Evolutionary conservation across 2,113 vertebrate species (phyloP), one percentile per base, ranked within the genome.

Genomic region (Pteruthius melanotis): DNA sequence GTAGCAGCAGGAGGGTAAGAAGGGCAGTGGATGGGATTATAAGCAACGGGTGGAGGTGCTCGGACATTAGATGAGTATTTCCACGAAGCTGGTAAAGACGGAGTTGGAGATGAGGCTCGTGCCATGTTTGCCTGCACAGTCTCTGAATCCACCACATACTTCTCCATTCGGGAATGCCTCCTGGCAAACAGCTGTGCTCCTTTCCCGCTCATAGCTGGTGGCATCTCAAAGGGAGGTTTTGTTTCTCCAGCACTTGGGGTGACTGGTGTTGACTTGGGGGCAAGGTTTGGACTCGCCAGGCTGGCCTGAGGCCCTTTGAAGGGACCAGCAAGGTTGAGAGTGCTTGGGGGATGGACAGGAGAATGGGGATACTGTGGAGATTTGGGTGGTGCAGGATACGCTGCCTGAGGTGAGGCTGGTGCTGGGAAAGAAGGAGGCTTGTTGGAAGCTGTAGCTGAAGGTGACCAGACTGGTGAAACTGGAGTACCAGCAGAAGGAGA

Each of bases 131-230:
- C 98, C 96, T 99, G 98, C 77, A 99, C 99, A 6, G 99, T 99
- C 93, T 99, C 98, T 33, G 99, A 99, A 97, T 99, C 99, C 35
- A 99, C 99, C 83, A 99, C 98, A 10, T 98, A 99, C 94, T 99
- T 99, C 97, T 99, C 99, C 99, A 99, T 99, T 37, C 99, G 99
- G 20, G 99, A 99, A 95, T 99, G 99, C 97, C 99, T 98, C 95
- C 99, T 99, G 42, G 99, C 99, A 72, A 99, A 99, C 90, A 99
- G 98, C 95, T 99, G 99, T 30, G 99, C 99, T 92, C 99, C 99
- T 97, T 98, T 99, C 42, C 99, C 99, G 42, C 97, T 98, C 96
- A 99, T 97, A 31, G 97, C 97, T 15, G 98, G 97, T 13, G 99
- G 99, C 98, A 99, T 99, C 96, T 99, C 99, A 31, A 95, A 98